Base-by-base conservation (phyloP, 2,113 vertebrate species). In the Centropus unirufus region DNA sequence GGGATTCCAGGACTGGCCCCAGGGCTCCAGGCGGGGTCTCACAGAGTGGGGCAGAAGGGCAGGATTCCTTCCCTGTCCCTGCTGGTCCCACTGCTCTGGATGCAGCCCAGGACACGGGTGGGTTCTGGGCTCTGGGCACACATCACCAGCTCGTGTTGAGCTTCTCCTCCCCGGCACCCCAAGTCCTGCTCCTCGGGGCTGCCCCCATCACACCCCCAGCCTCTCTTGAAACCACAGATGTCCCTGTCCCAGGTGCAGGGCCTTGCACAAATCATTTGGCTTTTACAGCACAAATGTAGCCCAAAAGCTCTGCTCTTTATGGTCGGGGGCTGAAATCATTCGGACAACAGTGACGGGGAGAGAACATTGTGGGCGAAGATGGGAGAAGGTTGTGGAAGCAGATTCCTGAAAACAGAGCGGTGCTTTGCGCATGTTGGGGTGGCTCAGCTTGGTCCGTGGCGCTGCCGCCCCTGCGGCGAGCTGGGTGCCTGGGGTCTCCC, bases 401-500 rank as follows among this genome's bases (percentile, higher is more conserved):
- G 58, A 14, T 61, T 62, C 47, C 34, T 57, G 42, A 63, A 14
- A 1, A 1, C 3, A 9, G 32, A 22, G 30, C 22, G 29, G n/a
- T 59, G 11, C 12, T 32, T 24, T 10, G 18, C 49, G 9, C 52
- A 49, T 14, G 17, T 40, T 34, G 2, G 21, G 44, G 30, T 32
- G n/a, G 69, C 21, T 87, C 6, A n/a, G 23, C 27, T 42, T 17
- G 5, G 63, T 26, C 23, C 13, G 15, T 40, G n/a, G n/a, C 81
- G 8, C 39, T 5, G 1, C 40, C n/a, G 46, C 9, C 36, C 15
- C 6, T 30, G 1, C 21, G 19, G 46, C 0, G 3, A 13, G 47
- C 5, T 17, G n/a, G 54, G 26, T 39, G n/a, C 32, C 83, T 32
- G 11, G n/a, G 36, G 51, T 9, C 32, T 39, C 22, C 11, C 11